phyloP scores from a whole-genome alignment of 2,888 invertebrate genomes.

The Lasioglossum villosulum region DNA sequence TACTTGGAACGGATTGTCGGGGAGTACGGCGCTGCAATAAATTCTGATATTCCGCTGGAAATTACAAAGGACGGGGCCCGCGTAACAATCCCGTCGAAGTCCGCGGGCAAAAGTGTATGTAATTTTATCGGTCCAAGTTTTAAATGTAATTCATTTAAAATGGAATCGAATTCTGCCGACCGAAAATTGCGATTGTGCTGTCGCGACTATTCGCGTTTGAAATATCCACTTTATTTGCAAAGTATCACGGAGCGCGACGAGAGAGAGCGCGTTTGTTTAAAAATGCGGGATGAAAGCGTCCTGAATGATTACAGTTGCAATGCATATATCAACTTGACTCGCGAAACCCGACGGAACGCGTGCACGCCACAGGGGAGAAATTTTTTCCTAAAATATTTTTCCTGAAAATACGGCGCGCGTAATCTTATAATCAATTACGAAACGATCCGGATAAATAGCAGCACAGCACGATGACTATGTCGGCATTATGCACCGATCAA shows the following conservation, averaged over 20 bases:
- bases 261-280: slow-evolving; percentile 34
- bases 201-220: slow-evolving; percentile 12
- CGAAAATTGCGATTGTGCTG: slow-evolving; percentile 48
- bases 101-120: slow-evolving; percentile 18
- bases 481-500: neutral
- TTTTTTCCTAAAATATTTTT: neutral
- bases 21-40: slow-evolving; percentile 26
- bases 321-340: slow-evolving; percentile 44
- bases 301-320: slow-evolving; percentile 38
- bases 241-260: slow-evolving; percentile 24
- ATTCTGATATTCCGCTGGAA: slow-evolving; percentile 32
- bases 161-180: slow-evolving; percentile 42
- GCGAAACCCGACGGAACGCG: neutral
- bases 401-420: neutral
- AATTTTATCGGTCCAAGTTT: slow-evolving; percentile 37
- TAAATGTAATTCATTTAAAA: slow-evolving; percentile 59
- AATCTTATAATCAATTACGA: neutral
- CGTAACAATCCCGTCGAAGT: slow-evolving; percentile 4
- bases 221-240: slow-evolving; percentile 57
- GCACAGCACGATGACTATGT: neutral
- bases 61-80: slow-evolving; percentile 22
- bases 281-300: slow-evolving; percentile 30
- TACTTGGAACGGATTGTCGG: slow-evolving; percentile 22
- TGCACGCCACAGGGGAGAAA: neutral
- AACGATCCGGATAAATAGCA: neutral